These are phyloP conservation scores for Archegozetes longisetosus DNA, from an alignment of 1,140 invertebrate species.

Conservation along the genomic window DNA sequence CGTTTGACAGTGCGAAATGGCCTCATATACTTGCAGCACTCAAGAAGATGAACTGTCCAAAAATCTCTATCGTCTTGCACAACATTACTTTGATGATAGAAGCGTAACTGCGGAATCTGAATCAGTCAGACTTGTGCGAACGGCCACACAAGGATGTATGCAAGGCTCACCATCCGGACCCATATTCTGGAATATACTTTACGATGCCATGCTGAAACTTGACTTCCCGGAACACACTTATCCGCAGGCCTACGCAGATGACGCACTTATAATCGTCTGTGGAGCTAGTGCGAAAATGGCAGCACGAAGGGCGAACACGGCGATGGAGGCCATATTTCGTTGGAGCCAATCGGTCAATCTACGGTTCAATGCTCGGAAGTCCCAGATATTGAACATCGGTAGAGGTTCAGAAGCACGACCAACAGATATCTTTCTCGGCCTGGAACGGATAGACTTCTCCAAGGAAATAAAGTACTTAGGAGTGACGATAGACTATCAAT, in stretches of 20 bases:
- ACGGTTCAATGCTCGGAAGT: neutral
- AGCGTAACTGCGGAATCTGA: neutral
- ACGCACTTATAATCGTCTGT: neutral
- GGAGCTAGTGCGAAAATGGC: neutral
- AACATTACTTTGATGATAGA: neutral
- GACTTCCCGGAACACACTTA: neutral
- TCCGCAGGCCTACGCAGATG: neutral
- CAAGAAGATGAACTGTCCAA: neutral
- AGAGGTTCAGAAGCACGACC: neutral
- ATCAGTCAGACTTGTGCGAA: no score
- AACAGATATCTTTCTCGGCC: no score
- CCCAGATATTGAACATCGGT: neutral
- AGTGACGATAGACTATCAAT: no score
- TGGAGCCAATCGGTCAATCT: neutral
- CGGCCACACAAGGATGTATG: neutral
- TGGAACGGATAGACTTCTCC: no score
- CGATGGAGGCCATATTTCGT: neutral
- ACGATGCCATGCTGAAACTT: constrained; percentile 2
- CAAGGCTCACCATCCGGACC: constrained; percentile 5
- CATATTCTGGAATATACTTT: constrained; percentile 10
- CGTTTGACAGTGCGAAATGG: constrained; percentile 1
- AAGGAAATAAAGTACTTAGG: no score
- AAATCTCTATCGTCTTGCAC: neutral
- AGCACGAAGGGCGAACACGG: neutral
- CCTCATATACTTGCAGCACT: neutral